Evolutionary conservation across 2,797 vertebrate species (phyloP).

Genomic region (Mionectes olivaceus): DNA sequence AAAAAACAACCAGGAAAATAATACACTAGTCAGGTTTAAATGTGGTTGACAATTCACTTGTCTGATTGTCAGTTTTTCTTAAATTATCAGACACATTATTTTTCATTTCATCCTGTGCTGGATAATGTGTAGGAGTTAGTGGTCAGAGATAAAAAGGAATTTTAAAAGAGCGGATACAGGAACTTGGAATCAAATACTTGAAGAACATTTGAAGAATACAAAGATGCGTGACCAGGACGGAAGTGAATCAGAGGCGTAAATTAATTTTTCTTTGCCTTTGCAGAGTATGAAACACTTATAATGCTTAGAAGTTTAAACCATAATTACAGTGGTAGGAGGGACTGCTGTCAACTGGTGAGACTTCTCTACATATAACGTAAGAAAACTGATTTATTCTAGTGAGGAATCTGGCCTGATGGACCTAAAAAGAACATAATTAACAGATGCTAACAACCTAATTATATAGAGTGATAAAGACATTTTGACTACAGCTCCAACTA

Average conservation of each 20-base stretch:
- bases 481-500: not conserved
- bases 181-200: constrained; percentile 9
- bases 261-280: not conserved
- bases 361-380: not conserved
- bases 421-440: constrained; percentile 10
- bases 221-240: not conserved
- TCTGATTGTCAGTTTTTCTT: constrained; percentile 10
- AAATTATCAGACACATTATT: not conserved
- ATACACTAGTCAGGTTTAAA: not conserved
- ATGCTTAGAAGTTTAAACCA: not conserved
- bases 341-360: not conserved
- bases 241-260: constrained; percentile 42
- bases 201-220: not conserved
- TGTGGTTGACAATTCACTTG: not conserved
- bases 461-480: not conserved
- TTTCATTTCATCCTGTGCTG: not conserved
- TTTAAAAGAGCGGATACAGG: not conserved
- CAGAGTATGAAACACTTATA: not conserved
- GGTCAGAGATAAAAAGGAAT: constrained; percentile 17
- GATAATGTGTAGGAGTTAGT: constrained; percentile 10
- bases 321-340: not conserved
- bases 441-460: not conserved
- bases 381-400: not conserved
- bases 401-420: not conserved
- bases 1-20: not conserved